phyloP scores from a whole-genome alignment of 2,113 vertebrate genomes.

The Seriola aureovittata region DNA sequence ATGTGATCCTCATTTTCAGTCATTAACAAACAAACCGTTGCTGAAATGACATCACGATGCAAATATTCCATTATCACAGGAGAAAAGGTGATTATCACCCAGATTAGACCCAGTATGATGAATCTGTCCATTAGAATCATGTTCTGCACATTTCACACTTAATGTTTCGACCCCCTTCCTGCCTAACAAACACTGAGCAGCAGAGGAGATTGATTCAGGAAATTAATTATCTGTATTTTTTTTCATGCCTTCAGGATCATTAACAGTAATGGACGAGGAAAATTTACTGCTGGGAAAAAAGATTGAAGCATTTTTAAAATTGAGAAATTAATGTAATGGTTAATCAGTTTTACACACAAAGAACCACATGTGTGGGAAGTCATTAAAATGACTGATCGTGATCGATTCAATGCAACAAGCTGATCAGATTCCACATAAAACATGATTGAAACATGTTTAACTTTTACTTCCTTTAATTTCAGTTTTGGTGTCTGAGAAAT shows the following conservation, averaged over 20 bases:
- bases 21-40: too few relatives aligned
- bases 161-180: not conserved
- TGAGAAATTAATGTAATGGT: not conserved
- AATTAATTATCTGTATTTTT: not conserved
- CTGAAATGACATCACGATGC: not conserved
- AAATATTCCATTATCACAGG: not conserved
- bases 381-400: too few relatives aligned
- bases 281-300: conserved; percentile 12
- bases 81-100: not conserved
- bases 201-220: not conserved
- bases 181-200: not conserved
- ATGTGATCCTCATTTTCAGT: not conserved
- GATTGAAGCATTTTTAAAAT: not conserved
- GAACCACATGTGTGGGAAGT: too few relatives aligned
- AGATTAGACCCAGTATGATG: conserved; percentile 39
- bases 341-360: not conserved
- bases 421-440: too few relatives aligned
- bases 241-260: conserved; percentile 34
- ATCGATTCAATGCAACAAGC: too few relatives aligned
- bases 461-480: too few relatives aligned
- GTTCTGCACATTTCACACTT: conserved; percentile 36
- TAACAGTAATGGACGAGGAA: conserved; percentile 27
- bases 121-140: conserved; percentile 41
- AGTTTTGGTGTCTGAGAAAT: too few relatives aligned
- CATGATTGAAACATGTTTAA: too few relatives aligned